Percentiles rank a stretch among this genome's conserved stretches.
phyloP scores from a whole-genome alignment of 1,140 invertebrate species.

The Calephelis nemesis region DNA sequence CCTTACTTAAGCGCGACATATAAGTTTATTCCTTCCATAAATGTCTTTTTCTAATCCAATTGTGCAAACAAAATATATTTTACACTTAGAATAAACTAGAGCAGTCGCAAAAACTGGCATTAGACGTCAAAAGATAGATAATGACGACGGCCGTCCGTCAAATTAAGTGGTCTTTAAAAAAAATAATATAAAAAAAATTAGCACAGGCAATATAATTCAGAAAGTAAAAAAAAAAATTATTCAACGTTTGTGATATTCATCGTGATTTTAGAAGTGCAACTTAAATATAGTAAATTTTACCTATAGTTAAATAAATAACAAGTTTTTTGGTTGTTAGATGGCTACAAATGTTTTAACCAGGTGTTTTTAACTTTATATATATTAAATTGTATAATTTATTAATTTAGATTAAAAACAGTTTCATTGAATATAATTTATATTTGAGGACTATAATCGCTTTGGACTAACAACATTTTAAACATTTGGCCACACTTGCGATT shows the following conservation, averaged over 20 bases:
- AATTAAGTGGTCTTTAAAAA: too few species aligned
- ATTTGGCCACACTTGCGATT: neutral
- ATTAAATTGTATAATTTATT: conserved; percentile 13
- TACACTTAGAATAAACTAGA: too few species aligned
- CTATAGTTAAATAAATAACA: conserved; percentile 11
- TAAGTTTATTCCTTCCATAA: too few species aligned
- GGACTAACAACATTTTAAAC: conserved; percentile 3
- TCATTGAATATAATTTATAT: too few species aligned
- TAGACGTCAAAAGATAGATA: too few species aligned
- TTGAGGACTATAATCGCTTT: neutral
- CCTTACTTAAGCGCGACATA: too few species aligned
- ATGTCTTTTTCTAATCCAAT: too few species aligned
- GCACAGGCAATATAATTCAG: neutral
- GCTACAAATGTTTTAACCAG: conserved; percentile 6
- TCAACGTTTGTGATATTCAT: neutral
- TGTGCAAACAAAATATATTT: too few species aligned
- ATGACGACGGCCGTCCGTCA: too few species aligned
- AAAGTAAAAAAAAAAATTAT: neutral
- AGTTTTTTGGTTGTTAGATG: conserved; percentile 12
- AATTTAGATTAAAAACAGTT: neutral
- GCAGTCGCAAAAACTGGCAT: too few species aligned
- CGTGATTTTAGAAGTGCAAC: neutral
- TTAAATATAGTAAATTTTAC: conserved; percentile 8
- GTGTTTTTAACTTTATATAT: neutral
- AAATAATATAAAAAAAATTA: neutral